Evolutionary conservation across 2,113 vertebrate species (phyloP).

Genomic region (Paramormyrops kingsleyae): DNA sequence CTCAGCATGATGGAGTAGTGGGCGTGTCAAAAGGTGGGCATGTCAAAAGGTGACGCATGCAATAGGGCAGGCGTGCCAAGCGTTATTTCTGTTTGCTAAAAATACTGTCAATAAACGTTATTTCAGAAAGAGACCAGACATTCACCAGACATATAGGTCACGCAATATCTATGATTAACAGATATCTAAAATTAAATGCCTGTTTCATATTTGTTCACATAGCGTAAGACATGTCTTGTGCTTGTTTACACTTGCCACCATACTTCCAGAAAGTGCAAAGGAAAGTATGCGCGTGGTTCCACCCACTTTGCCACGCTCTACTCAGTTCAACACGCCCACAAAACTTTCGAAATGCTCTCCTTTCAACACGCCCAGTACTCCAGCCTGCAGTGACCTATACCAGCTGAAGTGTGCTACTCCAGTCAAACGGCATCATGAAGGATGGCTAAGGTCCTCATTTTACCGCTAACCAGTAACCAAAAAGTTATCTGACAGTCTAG

Average conservation of each 20-base stretch:
- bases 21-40: not conserved
- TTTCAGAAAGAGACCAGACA: not conserved
- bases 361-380: not conserved
- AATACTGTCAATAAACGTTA: not conserved
- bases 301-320: not conserved
- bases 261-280: not conserved
- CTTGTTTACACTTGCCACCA: not conserved
- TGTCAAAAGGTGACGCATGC: no score
- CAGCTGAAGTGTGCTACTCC: not conserved
- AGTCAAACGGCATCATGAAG: not conserved
- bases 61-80: not conserved
- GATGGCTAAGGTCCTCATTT: not conserved
- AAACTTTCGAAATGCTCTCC: not conserved
- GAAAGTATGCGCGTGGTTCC: not conserved
- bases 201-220: not conserved
- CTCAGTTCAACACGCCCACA: not conserved
- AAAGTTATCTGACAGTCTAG: not conserved
- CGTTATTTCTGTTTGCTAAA: no score
- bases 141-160: not conserved
- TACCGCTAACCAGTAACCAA: not conserved
- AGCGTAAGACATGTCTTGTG: not conserved
- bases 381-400: not conserved
- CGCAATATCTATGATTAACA: not conserved
- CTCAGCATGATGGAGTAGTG: not conserved
- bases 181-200: not conserved